These are phyloP conservation scores for Tenthredo notha DNA, from an alignment of 2,888 invertebrate genomes.

Conservation along the genomic window DNA sequence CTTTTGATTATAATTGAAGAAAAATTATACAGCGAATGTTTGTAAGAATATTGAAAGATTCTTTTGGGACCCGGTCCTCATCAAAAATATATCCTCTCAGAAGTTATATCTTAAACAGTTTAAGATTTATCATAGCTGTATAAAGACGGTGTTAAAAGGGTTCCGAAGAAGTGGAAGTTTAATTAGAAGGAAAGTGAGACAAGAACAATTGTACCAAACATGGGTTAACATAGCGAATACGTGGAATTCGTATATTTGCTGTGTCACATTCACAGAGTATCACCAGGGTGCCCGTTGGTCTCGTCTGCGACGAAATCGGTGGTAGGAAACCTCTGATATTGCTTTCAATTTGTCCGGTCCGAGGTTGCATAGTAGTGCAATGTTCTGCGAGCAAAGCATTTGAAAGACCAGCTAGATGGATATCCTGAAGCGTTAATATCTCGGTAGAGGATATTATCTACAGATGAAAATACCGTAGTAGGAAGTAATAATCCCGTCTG, in stretches of 20 bases:
- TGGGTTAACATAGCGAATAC: conserved; percentile 31
- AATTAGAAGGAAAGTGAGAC: conserved; percentile 35
- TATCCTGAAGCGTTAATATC: conserved; percentile 12
- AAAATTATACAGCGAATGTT: not conserved
- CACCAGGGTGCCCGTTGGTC: not conserved
- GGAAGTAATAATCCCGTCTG: conserved; percentile 41
- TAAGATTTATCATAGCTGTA: not conserved
- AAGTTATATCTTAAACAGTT: not conserved
- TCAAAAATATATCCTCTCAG: not conserved
- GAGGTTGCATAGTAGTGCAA: conserved; percentile 42
- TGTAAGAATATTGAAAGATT: too few relatives aligned
- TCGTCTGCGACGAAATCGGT: conserved; percentile 38
- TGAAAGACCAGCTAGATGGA: conserved; percentile 29
- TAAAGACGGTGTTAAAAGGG: not conserved
- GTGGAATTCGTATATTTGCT: conserved; percentile 51
- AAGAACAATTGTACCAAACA: conserved; percentile 28
- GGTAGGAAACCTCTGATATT: conserved; percentile 50
- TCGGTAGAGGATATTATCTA: not conserved
- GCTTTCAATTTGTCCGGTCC: conserved; percentile 54
- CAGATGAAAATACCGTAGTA: conserved; percentile 12
- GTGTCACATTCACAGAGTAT: conserved; percentile 45
- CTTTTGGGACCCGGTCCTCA: not conserved
- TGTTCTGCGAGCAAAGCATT: conserved; percentile 29
- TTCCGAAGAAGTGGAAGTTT: not conserved
- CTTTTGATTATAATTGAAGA: not conserved